These are phyloP conservation scores for Amniataba percoides DNA, from an alignment of 2,797 vertebrate species.

Conservation along the genomic window DNA sequence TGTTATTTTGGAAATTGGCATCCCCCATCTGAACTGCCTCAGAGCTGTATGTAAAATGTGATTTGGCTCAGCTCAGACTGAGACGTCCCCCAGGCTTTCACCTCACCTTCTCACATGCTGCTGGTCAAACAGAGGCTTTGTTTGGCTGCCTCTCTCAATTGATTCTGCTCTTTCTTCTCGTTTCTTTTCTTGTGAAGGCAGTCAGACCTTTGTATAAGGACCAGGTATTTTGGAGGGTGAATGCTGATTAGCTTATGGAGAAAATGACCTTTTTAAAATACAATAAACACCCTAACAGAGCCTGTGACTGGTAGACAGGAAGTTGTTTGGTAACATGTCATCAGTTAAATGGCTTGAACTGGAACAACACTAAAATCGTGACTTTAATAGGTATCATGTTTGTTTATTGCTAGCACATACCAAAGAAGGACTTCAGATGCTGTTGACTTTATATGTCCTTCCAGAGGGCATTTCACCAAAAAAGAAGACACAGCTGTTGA, in stretches of 20 bases:
- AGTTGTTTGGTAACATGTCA: slow-evolving; percentile 9
- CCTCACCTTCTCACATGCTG: slow-evolving; percentile 40
- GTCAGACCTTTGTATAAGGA: slow-evolving; percentile 10
- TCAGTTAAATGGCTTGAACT: slow-evolving; percentile 1
- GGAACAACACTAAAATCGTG: not conserved
- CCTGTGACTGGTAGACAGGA: not conserved
- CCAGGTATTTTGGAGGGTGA: slow-evolving; percentile 28
- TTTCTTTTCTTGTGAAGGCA: slow-evolving; percentile 29
- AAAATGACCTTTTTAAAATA: slow-evolving; percentile 44
- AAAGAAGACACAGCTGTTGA: not conserved
- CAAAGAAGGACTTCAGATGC: not conserved
- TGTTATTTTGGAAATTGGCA: slow-evolving; percentile 59
- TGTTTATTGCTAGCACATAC: not conserved
- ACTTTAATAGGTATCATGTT: not conserved
- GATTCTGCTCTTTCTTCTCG: slow-evolving; percentile 29
- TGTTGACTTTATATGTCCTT: not conserved
- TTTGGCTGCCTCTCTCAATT: slow-evolving; percentile 35
- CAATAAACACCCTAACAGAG: slow-evolving; percentile 23
- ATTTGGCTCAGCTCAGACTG: slow-evolving; percentile 50
- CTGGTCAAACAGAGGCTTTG: slow-evolving; percentile 55
- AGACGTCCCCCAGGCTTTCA: slow-evolving; percentile 43
- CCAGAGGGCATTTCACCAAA: not conserved
- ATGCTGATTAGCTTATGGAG: slow-evolving; percentile 31
- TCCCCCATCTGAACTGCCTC: slow-evolving; percentile 27
- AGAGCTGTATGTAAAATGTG: slow-evolving; percentile 43